Evolutionary conservation across 2,888 invertebrate species (phyloP).

Genomic region (Euzetes globulus): DNA sequence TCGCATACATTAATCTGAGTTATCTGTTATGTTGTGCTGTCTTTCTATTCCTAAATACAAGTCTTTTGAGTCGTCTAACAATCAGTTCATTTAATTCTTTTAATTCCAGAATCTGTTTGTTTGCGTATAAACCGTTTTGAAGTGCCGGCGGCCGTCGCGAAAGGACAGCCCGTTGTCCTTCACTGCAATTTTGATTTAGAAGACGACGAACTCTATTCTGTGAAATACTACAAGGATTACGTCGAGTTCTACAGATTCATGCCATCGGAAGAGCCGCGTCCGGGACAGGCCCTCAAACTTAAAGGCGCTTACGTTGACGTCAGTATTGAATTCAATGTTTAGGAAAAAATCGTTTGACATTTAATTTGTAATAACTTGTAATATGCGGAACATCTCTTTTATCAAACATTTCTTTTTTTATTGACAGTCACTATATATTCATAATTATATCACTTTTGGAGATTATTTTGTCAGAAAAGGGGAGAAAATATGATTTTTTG

Average conservation of each 20-base stretch:
- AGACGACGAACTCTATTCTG: slow-evolving; percentile 36
- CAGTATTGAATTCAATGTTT: slow-evolving; percentile 30
- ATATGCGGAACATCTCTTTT: neutral
- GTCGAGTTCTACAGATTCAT: slow-evolving; percentile 37
- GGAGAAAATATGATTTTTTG: neutral
- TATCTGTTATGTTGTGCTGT: neutral
- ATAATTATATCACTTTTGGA: neutral
- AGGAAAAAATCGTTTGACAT: neutral
- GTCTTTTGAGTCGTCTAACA: neutral
- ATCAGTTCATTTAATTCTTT: slow-evolving; percentile 10
- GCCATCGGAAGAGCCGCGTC: slow-evolving; percentile 18
- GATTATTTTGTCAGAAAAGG: slow-evolving; percentile 7
- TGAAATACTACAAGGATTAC: slow-evolving; percentile 38
- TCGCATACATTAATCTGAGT: slow-evolving; percentile 27
- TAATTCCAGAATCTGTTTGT: slow-evolving; percentile 13
- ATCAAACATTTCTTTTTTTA: neutral
- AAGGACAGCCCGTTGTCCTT: slow-evolving; percentile 32
- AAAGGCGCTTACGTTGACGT: slow-evolving; percentile 37
- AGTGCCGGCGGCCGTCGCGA: slow-evolving; percentile 37
- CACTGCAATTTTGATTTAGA: slow-evolving; percentile 36
- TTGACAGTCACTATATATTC: slow-evolving; percentile 15
- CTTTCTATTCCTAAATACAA: neutral
- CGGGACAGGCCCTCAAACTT: slow-evolving; percentile 30
- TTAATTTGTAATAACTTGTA: neutral
- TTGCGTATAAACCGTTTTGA: slow-evolving; percentile 34